These are phyloP conservation scores for Caenorhabditis zanzibari DNA, from an alignment of 2,888 invertebrate species.

Conservation along the genomic window DNA sequence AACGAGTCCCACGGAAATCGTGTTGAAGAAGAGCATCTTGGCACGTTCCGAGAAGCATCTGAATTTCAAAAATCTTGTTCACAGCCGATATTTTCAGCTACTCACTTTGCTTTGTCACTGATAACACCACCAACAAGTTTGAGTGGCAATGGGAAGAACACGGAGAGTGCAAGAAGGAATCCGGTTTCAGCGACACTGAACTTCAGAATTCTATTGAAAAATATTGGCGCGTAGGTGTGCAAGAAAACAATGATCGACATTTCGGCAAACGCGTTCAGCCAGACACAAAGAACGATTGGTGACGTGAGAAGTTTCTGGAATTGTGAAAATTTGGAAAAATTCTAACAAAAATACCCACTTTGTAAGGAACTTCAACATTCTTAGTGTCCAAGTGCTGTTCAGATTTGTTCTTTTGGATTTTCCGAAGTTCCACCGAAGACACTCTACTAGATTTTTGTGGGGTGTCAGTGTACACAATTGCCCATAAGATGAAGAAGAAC, in stretches of 20 bases:
- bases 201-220: slow-evolving; percentile 74
- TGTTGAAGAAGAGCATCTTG: slow-evolving; percentile 76
- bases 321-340: neutral
- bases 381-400: slow-evolving; percentile 76
- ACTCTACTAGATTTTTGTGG: slow-evolving; percentile 69
- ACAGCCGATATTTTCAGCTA: no score
- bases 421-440: slow-evolving; percentile 66
- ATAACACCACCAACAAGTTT: slow-evolving; percentile 78
- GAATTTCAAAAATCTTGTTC: neutral
- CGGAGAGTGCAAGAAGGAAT: slow-evolving; percentile 59
- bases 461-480: slow-evolving; percentile 70
- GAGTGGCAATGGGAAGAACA: slow-evolving; percentile 69
- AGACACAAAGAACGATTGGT: slow-evolving; percentile 74
- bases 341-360: slow-evolving; percentile 57
- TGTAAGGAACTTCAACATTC: slow-evolving; percentile 71
- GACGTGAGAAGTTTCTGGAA: slow-evolving; percentile 76
- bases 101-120: slow-evolving; percentile 72
- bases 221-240: slow-evolving; percentile 80
- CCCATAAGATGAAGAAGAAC: slow-evolving; percentile 69
- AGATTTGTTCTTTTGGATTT: slow-evolving; percentile 78
- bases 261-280: slow-evolving; percentile 80
- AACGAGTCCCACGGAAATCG: slow-evolving; percentile 74
- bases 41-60: slow-evolving; percentile 66
- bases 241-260: slow-evolving; percentile 79
- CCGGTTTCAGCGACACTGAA: slow-evolving; percentile 70